A percentile compares a stretch with the other conserved stretches of the same genome.
Conservation (phyloP, 2,113 vertebrate genomes). For the Oxyura jamaicensis region DNA sequence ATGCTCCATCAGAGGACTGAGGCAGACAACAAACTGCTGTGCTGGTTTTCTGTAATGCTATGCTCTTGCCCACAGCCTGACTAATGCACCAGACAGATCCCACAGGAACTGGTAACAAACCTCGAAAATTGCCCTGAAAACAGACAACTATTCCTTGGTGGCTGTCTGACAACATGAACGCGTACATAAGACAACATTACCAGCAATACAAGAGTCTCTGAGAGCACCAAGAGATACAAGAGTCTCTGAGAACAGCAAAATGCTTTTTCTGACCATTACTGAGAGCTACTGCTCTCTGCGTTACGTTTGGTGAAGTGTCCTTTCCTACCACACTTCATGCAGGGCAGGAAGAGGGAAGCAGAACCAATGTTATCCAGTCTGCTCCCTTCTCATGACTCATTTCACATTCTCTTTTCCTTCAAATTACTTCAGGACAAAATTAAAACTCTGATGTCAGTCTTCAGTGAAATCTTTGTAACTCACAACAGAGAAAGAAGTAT, state of each 20-base stretch:
- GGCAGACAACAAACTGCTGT: neutral
- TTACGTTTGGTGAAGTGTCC: neutral
- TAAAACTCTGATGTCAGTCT: neutral
- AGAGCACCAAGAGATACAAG: neutral
- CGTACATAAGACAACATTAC: neutral
- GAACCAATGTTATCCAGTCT: neutral
- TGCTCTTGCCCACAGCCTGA: neutral
- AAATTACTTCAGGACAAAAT: neutral
- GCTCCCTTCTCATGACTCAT: neutral
- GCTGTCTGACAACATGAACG: neutral
- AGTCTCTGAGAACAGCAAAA: neutral
- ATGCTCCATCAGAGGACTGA: neutral
- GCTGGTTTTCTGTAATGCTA: fast-evolving
- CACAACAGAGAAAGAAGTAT: neutral
- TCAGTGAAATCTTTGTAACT: neutral
- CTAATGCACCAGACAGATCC: neutral
- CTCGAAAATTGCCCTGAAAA: neutral
- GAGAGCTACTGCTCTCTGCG: fast-evolving
- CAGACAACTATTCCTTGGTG: neutral
- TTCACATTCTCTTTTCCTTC: neutral
- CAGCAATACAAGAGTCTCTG: neutral
- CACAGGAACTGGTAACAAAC: neutral
- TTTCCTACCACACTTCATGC: neutral
- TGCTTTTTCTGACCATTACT: neutral
- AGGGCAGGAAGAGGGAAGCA: neutral